phyloP scores from a whole-genome alignment of 2,113 vertebrate species.

The Cyprichromis sp. region DNA sequence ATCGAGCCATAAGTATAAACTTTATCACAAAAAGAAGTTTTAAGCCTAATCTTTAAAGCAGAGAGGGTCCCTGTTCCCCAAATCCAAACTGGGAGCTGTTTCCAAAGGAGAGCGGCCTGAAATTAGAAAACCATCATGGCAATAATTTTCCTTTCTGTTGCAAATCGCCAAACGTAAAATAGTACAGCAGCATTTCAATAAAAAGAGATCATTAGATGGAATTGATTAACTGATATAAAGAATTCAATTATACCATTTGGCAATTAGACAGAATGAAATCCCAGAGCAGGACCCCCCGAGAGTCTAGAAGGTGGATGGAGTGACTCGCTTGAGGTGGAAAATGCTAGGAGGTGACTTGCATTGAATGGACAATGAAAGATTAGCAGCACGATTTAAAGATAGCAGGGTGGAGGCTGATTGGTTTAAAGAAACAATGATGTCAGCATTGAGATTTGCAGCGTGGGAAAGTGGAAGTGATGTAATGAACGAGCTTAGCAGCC shows the following conservation, averaged over 20 bases:
- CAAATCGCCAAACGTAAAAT: background rate
- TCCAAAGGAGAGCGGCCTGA: background rate
- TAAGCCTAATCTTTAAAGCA: background rate
- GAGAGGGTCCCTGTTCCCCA: background rate
- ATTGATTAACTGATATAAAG: background rate
- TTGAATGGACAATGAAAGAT: background rate
- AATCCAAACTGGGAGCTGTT: background rate
- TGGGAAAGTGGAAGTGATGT: background rate
- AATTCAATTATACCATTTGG: background rate
- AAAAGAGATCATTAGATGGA: background rate
- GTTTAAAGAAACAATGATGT: background rate
- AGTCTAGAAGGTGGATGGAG: background rate
- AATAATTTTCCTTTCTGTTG: background rate
- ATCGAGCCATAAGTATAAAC: background rate
- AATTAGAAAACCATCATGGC: background rate
- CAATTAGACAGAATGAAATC: background rate
- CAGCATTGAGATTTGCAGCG: background rate
- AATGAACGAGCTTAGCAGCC: background rate
- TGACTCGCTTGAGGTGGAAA: background rate
- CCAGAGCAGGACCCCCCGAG: background rate
- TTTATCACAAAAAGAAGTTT: background rate
- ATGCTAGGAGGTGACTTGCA: background rate
- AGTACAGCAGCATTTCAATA: background rate
- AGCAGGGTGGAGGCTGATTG: background rate
- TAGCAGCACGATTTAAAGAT: background rate